Evolutionary conservation across 2,888 invertebrate genomes (phyloP), one percentile per base, ranked within the genome.

Genomic region (Anarsia innoxiella): DNA sequence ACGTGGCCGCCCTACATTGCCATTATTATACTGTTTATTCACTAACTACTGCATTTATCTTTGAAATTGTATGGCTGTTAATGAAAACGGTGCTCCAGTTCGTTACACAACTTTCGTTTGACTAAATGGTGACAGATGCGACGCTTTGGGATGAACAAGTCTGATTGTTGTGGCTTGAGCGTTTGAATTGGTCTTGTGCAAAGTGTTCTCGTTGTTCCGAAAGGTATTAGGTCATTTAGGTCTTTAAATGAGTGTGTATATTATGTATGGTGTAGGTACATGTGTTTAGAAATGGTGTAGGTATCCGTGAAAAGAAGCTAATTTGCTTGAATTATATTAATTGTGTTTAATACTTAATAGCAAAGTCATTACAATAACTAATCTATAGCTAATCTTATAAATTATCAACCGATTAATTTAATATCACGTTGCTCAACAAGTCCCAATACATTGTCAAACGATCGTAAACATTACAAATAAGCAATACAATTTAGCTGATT

Each of bases 1-100:
- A 56, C 56, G 56, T 56, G 59, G 46, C 44, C 47, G 53, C 43
- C 48, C 53, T 51, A 56, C 39, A 41, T 48, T 41, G 12, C 15
- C 35, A 39, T 51, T 45, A 40, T 45, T 45, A 40, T 45, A 31
- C 40, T 29, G 36, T 42, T 40, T 33, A 32, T 35, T 44, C 30
- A 26, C 11, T 33, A 33, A 33, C 33, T 33, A 33, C 33, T 26
- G 26, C 33, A 33, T 33, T 33, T 33, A 33, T 33, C 33, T 33
- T 33, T 33, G 5, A 11, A 26, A 33, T 13, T 27, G 11, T 10
- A 33, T 26, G 26, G 25, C n/a, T n/a, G 25, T 4, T 25, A 25
- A 25, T 25, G 25, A 25, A 25, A 25, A 25, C n/a, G 25, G 5
- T 4, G 25, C 25, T 19, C 19, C 19, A 19, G 19, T 19, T 19